phyloP scores from a whole-genome alignment of 2,888 invertebrate genomes.

The Agrilus biguttatus region DNA sequence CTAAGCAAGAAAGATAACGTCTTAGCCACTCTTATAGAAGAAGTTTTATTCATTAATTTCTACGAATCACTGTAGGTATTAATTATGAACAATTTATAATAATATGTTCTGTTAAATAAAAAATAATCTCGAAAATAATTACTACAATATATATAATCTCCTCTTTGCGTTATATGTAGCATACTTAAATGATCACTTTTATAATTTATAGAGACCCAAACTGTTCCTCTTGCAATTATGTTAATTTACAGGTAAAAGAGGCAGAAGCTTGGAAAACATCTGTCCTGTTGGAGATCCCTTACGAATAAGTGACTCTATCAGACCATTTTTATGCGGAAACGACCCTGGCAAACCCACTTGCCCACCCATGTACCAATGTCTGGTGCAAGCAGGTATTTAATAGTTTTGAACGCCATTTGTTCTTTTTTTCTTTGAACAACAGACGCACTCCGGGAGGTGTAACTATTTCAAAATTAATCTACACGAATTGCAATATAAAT shows the following conservation, averaged over 20 bases:
- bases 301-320: slow-evolving; percentile 52
- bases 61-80: no score
- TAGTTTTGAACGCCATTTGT: background rate
- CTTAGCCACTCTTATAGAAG: no score
- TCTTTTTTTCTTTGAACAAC: background rate
- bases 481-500: background rate
- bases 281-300: slow-evolving; percentile 66
- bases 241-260: slow-evolving; percentile 47
- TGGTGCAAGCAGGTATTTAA: slow-evolving; percentile 50
- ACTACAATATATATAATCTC: no score
- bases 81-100: no score
- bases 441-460: no score
- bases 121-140: no score
- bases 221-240: background rate
- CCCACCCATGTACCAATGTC: slow-evolving; percentile 67
- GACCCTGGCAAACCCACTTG: slow-evolving; percentile 72
- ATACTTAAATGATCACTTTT: no score
- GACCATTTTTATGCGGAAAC: slow-evolving; percentile 71
- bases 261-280: slow-evolving; percentile 59
- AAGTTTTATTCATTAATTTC: no score
- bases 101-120: no score
- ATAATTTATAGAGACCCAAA: background rate
- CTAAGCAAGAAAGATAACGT: no score
- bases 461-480: no score
- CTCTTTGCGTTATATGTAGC: no score